phyloP scores from a whole-genome alignment of 2,888 invertebrate genomes.

The Lepidocyrtoides sp. region DNA sequence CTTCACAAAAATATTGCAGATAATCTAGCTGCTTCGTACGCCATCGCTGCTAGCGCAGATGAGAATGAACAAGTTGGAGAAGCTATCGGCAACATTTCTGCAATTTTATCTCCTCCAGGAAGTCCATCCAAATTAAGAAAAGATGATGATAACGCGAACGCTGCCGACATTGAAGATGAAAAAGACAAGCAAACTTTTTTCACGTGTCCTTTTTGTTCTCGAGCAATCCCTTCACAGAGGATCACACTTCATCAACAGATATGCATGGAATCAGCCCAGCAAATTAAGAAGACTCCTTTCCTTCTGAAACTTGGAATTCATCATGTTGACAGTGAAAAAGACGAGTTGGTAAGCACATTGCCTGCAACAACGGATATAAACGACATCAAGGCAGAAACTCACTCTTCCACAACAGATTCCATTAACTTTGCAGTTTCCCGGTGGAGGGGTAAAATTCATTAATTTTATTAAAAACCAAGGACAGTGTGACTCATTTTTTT shows the following conservation, averaged over 20 bases:
- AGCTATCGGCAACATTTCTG: neutral
- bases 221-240: neutral
- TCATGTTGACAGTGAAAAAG: neutral
- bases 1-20: neutral
- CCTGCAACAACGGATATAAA: no score
- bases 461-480: no score
- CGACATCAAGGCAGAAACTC: neutral
- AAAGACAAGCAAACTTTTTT: neutral
- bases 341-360: no score
- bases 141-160: no score
- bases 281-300: neutral
- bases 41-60: neutral
- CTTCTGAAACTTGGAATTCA: neutral
- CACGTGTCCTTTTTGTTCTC: neutral
- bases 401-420: no score
- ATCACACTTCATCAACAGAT: neutral
- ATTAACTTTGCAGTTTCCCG: neutral
- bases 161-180: neutral
- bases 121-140: neutral
- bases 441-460: conserved; percentile 29
- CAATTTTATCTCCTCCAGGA: neutral
- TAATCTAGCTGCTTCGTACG: neutral
- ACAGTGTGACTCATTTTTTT: no score
- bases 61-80: neutral
- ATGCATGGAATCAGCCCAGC: neutral